Evolutionary conservation across 2,888 invertebrate genomes (phyloP).

Genomic region (Spodoptera exigua): DNA sequence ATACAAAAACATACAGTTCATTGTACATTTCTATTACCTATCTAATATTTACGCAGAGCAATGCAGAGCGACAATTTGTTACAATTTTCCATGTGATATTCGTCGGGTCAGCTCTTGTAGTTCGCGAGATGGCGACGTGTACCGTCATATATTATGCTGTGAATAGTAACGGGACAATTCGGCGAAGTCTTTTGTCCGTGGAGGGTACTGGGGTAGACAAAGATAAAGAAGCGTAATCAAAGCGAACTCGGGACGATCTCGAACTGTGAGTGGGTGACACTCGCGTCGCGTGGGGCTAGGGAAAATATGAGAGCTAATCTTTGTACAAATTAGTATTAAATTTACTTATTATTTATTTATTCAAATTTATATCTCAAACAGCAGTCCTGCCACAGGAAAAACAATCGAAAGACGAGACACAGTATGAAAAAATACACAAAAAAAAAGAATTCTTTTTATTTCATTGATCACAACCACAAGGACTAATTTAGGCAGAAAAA

Average conservation of each 20-base stretch:
- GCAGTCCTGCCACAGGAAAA: no score
- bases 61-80: background rate
- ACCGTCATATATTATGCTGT: conserved; percentile 29
- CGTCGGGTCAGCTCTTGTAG: conserved; percentile 1
- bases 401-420: no score
- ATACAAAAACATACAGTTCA: no score
- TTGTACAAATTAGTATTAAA: background rate
- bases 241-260: conserved; percentile 50
- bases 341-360: no score
- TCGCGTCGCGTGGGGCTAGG: conserved; percentile 18
- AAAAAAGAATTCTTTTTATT: no score
- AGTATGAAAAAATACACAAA: no score
- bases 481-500: no score
- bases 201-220: conserved; percentile 37
- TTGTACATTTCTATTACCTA: no score
- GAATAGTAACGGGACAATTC: conserved; percentile 29
- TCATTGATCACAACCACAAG: no score
- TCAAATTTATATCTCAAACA: no score
- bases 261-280: conserved; percentile 36
- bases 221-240: conserved; percentile 62
- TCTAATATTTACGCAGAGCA: no score
- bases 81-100: background rate
- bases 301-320: background rate
- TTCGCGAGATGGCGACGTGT: conserved; percentile 8
- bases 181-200: conserved; percentile 34